Percentiles rank a stretch among this genome's conserved stretches.
Evolutionary conservation across 2,113 vertebrate genomes (phyloP).

Genomic region (Ammodytes dubius): DNA sequence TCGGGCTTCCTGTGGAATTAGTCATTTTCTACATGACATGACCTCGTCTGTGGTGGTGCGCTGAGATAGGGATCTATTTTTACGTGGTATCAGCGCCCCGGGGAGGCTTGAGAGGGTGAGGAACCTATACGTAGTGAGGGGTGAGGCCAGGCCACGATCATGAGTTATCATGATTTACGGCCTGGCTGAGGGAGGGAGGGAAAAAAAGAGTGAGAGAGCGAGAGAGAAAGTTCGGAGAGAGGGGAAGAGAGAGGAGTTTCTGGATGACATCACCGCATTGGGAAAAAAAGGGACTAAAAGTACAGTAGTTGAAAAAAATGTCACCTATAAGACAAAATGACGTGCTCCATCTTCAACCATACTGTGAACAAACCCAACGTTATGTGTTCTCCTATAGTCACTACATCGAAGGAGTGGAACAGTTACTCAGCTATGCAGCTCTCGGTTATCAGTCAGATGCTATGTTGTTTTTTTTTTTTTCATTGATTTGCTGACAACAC

Average conservation of each 20-base stretch:
- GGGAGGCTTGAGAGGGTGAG: slow-evolving; percentile 76
- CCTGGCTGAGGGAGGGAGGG: slow-evolving; percentile 62
- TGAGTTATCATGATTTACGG: slow-evolving; percentile 84
- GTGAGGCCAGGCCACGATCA: slow-evolving; percentile 81
- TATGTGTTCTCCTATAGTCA: slow-evolving; percentile 19
- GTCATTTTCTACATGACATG: slow-evolving; percentile 83
- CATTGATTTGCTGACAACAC: slow-evolving; percentile 87
- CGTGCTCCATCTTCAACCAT: slow-evolving; percentile 25
- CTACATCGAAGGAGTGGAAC: slow-evolving; percentile 24
- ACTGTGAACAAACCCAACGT: slow-evolving; percentile 5
- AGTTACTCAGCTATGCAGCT: slow-evolving; percentile 18
- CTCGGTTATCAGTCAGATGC: slow-evolving; percentile 50
- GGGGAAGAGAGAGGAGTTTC: slow-evolving; percentile 58
- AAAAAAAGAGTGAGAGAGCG: slow-evolving; percentile 27
- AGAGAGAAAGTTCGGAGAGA: slow-evolving; percentile 22
- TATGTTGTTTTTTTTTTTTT: slow-evolving; percentile 64
- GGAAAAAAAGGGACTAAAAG: slow-evolving; percentile 47
- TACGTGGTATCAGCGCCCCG: slow-evolving; percentile 78
- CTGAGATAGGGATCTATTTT: slow-evolving; percentile 84
- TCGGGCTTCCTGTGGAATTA: slow-evolving; percentile 76
- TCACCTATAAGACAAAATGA: slow-evolving; percentile 38
- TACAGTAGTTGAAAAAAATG: slow-evolving; percentile 62
- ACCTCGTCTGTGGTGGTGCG: slow-evolving; percentile 78
- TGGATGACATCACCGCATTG: slow-evolving; percentile 76
- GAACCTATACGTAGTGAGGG: slow-evolving; percentile 79